Evolutionary conservation across 1,140 invertebrate species (phyloP).

Genomic region (Caenorhabditis brenneri): DNA sequence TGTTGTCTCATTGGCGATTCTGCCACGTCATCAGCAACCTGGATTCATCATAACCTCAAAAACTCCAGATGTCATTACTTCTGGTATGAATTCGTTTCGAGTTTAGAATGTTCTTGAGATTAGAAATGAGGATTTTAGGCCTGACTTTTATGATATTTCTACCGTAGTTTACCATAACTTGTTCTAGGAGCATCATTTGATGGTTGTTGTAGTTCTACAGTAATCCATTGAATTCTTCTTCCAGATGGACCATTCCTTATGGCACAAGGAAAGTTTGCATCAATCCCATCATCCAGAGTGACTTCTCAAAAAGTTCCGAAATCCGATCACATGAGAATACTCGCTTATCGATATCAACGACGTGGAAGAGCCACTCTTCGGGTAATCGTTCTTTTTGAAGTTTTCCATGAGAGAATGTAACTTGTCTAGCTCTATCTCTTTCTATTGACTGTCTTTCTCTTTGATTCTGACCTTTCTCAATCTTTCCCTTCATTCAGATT

Average conservation of each 20-base stretch:
- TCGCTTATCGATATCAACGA: constrained; percentile 9
- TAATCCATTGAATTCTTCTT: neutral
- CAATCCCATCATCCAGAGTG: neutral
- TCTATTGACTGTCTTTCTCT: neutral
- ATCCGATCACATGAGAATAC: constrained; percentile 27
- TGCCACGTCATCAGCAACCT: constrained; percentile 13
- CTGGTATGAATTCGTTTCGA: neutral
- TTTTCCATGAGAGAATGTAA: neutral
- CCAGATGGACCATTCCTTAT: neutral
- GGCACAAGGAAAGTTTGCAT: constrained; percentile 22
- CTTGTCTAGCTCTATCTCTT: too few relatives aligned
- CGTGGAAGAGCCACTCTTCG: neutral
- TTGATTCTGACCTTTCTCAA: neutral
- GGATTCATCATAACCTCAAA: neutral
- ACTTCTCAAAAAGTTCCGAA: neutral
- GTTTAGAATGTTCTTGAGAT: neutral
- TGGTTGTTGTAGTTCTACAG: too few relatives aligned
- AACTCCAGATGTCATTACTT: constrained; percentile 3
- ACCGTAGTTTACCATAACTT: too few relatives aligned
- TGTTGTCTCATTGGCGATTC: constrained; percentile 5
- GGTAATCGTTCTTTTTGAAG: too few relatives aligned
- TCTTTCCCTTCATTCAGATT: neutral
- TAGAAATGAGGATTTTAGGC: neutral
- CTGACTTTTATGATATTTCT: neutral
- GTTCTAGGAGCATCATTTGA: too few relatives aligned